Conservation (phyloP, 1,140 invertebrate genomes). For the Wiebesia pumilae region DNA sequence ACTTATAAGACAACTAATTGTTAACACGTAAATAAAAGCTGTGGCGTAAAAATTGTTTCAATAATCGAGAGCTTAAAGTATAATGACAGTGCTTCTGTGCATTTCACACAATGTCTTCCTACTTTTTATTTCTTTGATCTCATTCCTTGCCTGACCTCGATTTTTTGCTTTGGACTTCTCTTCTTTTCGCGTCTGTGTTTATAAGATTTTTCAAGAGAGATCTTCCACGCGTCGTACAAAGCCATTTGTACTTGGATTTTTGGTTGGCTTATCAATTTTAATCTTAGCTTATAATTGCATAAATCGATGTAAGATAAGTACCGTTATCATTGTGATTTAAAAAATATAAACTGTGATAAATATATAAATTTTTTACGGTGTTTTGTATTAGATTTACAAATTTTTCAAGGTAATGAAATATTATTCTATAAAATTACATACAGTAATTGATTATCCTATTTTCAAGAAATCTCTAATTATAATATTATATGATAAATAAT, state of each 20-base stretch:
- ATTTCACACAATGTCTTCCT: too few species aligned
- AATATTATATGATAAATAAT: too few species aligned
- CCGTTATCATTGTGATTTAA: neutral
- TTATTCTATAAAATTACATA: too few species aligned
- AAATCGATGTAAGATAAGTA: neutral
- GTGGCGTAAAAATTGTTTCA: too few species aligned
- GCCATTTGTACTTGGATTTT: slow-evolving; percentile 9
- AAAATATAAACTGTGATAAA: neutral
- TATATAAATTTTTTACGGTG: too few species aligned
- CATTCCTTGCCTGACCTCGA: neutral
- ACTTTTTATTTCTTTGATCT: neutral
- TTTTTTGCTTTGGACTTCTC: slow-evolving; percentile 31
- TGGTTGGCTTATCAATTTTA: neutral
- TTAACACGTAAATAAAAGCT: too few species aligned
- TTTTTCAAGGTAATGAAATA: too few species aligned
- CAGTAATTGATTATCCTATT: too few species aligned
- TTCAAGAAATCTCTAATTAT: too few species aligned
- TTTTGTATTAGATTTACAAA: too few species aligned
- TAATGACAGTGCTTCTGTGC: neutral
- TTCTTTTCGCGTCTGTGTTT: neutral
- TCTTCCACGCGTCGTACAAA: neutral
- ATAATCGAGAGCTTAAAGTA: too few species aligned
- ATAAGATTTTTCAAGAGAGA: slow-evolving; percentile 20
- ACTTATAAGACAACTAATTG: too few species aligned
- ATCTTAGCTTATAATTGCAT: neutral